Evolutionary conservation across 1,140 invertebrate genomes (phyloP).

Genomic region (Euglossa dilemma): DNA sequence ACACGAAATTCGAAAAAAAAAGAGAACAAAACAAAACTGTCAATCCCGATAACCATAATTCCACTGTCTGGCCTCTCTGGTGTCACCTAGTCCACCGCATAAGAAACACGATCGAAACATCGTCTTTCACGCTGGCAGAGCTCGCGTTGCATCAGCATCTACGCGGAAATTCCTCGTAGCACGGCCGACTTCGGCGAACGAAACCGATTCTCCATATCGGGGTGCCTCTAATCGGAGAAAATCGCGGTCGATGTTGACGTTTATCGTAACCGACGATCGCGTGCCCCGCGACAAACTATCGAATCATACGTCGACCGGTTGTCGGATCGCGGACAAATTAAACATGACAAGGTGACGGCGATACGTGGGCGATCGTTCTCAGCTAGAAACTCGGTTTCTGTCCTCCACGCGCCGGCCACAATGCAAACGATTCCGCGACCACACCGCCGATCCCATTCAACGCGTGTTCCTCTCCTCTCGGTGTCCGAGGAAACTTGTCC

Average conservation of each 20-base stretch:
- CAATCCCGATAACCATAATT: too few relatives aligned
- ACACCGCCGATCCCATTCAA: slow-evolving; percentile 35
- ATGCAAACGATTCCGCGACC: slow-evolving; percentile 49
- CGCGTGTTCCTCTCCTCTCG: not conserved
- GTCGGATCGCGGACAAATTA: slow-evolving; percentile 35
- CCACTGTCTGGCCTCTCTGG: too few relatives aligned
- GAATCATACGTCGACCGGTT: slow-evolving; percentile 44
- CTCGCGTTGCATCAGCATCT: not conserved
- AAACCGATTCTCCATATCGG: not conserved
- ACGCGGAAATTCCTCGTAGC: not conserved
- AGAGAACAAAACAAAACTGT: too few relatives aligned
- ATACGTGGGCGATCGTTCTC: slow-evolving; percentile 40
- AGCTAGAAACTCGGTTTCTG: slow-evolving; percentile 31
- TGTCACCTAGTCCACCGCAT: too few relatives aligned
- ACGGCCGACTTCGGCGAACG: not conserved
- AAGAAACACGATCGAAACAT: not conserved
- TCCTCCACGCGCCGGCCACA: slow-evolving; percentile 4
- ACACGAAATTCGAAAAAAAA: too few relatives aligned
- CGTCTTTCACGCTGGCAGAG: too few relatives aligned
- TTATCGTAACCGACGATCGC: slow-evolving; percentile 46
- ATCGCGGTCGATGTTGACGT: slow-evolving; percentile 41
- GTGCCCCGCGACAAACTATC: slow-evolving; percentile 40
- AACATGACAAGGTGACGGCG: slow-evolving; percentile 47
- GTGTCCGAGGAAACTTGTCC: slow-evolving; percentile 26
- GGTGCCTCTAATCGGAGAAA: not conserved